Evolutionary conservation across 2,797 vertebrate genomes (phyloP).

Genomic region (Podarcis lilfordi): DNA sequence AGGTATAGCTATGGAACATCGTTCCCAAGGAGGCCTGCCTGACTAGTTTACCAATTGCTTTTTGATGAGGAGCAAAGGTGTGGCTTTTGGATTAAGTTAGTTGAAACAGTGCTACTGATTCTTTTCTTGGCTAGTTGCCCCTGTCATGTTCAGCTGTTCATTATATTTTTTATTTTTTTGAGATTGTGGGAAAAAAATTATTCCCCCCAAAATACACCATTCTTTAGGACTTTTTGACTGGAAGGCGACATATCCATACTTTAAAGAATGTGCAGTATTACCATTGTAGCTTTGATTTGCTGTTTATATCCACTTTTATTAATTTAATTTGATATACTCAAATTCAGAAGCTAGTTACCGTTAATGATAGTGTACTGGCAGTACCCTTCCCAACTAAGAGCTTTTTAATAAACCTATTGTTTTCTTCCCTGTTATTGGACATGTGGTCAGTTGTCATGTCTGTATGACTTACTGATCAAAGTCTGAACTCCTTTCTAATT

Average conservation of each 20-base stretch:
- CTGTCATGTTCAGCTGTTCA: not conserved
- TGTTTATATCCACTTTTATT: not conserved
- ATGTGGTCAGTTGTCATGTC: constrained; percentile 95
- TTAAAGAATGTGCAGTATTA: constrained; percentile 1
- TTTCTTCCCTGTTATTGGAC: constrained; percentile 83
- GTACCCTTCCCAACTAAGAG: constrained; percentile 56
- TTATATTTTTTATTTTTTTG: not conserved
- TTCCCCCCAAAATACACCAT: not conserved
- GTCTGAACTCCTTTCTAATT: constrained; percentile 91
- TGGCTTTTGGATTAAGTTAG: not conserved
- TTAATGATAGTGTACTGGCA: constrained; percentile 43
- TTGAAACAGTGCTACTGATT: not conserved
- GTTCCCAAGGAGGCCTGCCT: not conserved
- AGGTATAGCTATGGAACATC: not conserved
- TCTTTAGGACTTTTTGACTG: not conserved
- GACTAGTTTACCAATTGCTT: not conserved
- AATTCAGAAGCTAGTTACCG: not conserved
- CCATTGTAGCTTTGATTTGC: constrained; percentile 39
- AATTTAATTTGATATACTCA: not conserved
- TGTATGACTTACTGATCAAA: constrained; percentile 92
- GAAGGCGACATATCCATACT: not conserved
- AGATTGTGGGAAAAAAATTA: not conserved
- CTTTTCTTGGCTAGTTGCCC: not conserved
- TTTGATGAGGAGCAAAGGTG: not conserved
- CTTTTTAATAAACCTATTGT: constrained; percentile 78